Base-by-base conservation (phyloP, 2,113 vertebrate genomes). In the Cercocebus atys region DNA sequence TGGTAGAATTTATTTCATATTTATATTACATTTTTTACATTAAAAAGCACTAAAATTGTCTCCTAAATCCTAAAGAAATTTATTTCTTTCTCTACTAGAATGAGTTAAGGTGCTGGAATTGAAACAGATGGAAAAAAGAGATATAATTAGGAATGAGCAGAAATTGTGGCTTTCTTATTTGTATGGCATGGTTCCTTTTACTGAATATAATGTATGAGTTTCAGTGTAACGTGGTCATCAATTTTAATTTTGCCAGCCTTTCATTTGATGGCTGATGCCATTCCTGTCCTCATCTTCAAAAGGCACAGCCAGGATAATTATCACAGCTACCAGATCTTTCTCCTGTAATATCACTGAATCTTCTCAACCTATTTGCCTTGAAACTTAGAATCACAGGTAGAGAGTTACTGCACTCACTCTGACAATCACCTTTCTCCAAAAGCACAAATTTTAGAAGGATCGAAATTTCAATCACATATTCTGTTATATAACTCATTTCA, bases 171-270 rank as follows among this genome's bases (percentile, higher is more conserved):
- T 95, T 96, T 95, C 76, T 32, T 95, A 90, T 89, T 97, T 97
- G 95, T 57, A 86, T 55, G 50, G 12, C 73, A 87, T 59, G 83
- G 47, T 75, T 96, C 76, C 92, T 96, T 95, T 96, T 82, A 96
- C 47, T 88, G 87, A 92, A 45, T 57, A 55, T 90, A 92, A 93
- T 90, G 12, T 38, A 80, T 80, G 85, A 96, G 85, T 52, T 73
- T 95, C 13, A 4, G 95, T 75, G 93, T 96, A 95, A 98, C 87
- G 25, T 6, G 52, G 50, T 96, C 94, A 97, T 98, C 96, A 96
- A 91, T 96, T 97, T 97, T 96, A 90, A 96, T 98, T 87, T 91
- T 72, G 18, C 76, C 70, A 90, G 78, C 23, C 78, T 81, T 96
- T 95, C 81, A 91, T 94, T 96, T 83, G 68, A 85, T n/a, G 79